Evolutionary conservation across 2,113 vertebrate genomes (phyloP).

Genomic region (Sisor rabdophorus): DNA sequence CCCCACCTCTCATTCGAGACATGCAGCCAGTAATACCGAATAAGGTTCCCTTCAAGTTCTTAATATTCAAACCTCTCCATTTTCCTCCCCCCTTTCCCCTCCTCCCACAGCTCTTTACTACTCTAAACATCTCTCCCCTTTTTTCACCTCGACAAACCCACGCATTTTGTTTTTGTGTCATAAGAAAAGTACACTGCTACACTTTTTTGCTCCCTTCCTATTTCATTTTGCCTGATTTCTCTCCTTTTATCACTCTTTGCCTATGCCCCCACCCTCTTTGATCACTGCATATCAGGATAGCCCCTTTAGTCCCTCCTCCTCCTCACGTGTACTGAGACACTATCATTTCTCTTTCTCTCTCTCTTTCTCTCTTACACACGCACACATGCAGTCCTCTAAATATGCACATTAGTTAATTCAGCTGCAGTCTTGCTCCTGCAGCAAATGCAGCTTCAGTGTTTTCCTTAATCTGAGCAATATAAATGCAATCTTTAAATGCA

Average conservation of each 20-base stretch:
- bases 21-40: background rate
- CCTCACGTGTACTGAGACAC: conserved; percentile 40
- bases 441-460: conserved; percentile 75
- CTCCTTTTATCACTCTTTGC: conserved; percentile 31
- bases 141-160: conserved; percentile 28
- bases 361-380: background rate
- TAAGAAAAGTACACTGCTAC: conserved; percentile 21
- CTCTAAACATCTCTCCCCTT: conserved; percentile 20
- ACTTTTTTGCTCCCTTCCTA: background rate
- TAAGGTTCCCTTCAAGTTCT: background rate
- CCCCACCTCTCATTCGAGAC: background rate
- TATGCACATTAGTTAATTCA: conserved; percentile 72
- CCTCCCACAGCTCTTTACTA: conserved; percentile 34
- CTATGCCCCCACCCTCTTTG: conserved; percentile 21
- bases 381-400: conserved; percentile 51
- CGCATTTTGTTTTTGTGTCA: conserved; percentile 30
- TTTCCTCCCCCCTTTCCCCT: conserved; percentile 1
- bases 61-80: background rate
- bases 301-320: conserved; percentile 38
- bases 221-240: background rate
- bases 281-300: conserved; percentile 50
- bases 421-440: conserved; percentile 65
- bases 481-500: too few species aligned
- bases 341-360: conserved; percentile 30
- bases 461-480: conserved; percentile 65